Base-by-base conservation (phyloP, 2,113 vertebrate genomes). In the Empidonax traillii region DNA sequence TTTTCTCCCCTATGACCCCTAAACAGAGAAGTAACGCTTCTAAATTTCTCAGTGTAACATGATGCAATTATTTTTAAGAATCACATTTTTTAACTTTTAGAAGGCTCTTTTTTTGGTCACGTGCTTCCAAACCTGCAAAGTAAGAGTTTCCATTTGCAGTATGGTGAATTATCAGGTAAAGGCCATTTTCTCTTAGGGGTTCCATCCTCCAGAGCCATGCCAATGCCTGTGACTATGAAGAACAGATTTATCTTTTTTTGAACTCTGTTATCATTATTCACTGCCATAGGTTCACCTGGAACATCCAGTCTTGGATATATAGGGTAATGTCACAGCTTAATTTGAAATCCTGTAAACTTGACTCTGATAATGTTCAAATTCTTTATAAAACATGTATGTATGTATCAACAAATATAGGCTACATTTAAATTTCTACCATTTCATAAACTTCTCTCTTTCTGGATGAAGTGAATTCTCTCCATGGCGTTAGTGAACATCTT, bases 71-170 rank as follows among this genome's bases (percentile, higher is more conserved):
- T 44, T 82, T 28, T 71, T 30, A 47, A 55, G 31, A 87, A 53
- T 39, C 0, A 47, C 0, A 0, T 1, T 44, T 92, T 82, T 71
- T 19, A 35, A 44, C 22, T 53, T 35, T 33, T 7, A 17, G 5
- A 69, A 75, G 2, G 6, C 46, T 65, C 9, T 44, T 44, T 27
- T 4, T 63, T 8, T 8, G 15, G 23, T 61, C 27, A 25, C 0
- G 0, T 61, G 15, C 18, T 86, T 87, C 59, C 30, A 65, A 43
- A 51, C 33, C 37, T 80, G 5, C 9, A 41, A 27, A 24, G 13
- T 58, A 66, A 14, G 27, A 39, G 16, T 61, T 78, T 81, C 28
- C 25, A 14, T 37, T 71, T 66, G 16, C 30, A 65, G 28, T 24
- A 35, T 1, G 12, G 43, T 43, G 52, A 85, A 63, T 72, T 46